Evolutionary conservation across 2,888 invertebrate genomes (phyloP), one percentile per base, ranked within the genome.

Genomic region (Apotomis capreana): DNA sequence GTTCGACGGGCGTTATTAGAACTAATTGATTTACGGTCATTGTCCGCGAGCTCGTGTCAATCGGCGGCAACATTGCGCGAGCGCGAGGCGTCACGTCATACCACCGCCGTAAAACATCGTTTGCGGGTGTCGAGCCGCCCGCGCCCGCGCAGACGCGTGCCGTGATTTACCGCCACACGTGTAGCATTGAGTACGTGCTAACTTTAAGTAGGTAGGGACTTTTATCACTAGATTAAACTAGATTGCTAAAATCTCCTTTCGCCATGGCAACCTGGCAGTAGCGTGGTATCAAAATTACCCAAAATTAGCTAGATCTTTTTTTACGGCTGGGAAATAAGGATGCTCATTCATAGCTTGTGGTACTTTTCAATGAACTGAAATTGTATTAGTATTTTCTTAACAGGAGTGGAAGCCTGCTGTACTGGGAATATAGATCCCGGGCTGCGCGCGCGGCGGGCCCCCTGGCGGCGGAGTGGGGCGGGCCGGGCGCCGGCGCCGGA

Each of bases 351-450:
- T 26, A 26, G 26, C 26, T 26, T 26, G 26, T 26, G 26, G 9
- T 26, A 55, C 55, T 15, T 9, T 26, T 40, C 40, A 40, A 6
- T 40, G 40, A 40, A 40, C 40, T 40, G 40, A 37, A 4, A 36
- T 37, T 10, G n/a, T 37, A 37, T 37, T 5, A 12, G 3, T 37
- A 26, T 58, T 8, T 49, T 15, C 59, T 52, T 13, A 12, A 54
- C 87, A 97, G 97, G 76, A 96, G 96, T 78, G 97, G 97, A 2
- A 94, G 95, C 64, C 87, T 97, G 83, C 84, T 97, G 80, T 94
- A 96, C 80, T 96, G 97, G 90, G 95, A 95, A 86, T 96, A 96
- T 84, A 92, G 94, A 85, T 96, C 96, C 84, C 92, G 94, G 9
- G 74, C 93, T 89, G 74, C 81, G 80, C 84, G 89, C 85, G 77